Percentiles rank a stretch among this genome's conserved stretches.
These are phyloP conservation scores for Daubentonia madagascariensis DNA, from an alignment of 2,113 vertebrate species.

Conservation along the genomic window DNA sequence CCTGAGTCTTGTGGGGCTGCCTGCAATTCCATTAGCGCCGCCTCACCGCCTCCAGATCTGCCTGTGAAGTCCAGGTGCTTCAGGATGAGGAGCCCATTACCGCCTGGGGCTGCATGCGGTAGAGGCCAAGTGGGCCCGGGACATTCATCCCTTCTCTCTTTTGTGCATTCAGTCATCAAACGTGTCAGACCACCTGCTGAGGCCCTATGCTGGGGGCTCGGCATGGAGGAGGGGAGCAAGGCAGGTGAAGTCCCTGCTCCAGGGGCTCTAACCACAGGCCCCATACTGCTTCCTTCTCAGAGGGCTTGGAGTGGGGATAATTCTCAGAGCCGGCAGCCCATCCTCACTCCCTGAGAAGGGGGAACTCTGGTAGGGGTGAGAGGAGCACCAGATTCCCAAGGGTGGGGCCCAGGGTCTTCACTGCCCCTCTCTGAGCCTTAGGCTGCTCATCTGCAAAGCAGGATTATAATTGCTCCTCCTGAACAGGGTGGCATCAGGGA, in stretches of 20 bases:
- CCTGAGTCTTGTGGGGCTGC: neutral
- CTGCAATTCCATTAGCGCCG: neutral
- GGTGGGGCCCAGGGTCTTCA: fast-evolving
- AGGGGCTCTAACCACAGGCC: neutral
- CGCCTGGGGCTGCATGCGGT: neutral
- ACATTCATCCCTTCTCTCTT: neutral
- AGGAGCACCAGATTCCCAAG: neutral
- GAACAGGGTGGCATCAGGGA: neutral
- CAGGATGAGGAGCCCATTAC: neutral
- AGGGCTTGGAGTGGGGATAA: neutral
- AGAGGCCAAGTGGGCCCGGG: neutral
- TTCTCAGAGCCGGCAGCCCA: neutral
- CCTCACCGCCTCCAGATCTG: neutral
- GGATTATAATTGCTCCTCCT: neutral
- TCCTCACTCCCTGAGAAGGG: neutral
- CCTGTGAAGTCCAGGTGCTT: neutral
- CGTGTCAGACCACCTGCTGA: neutral
- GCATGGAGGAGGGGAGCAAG: neutral
- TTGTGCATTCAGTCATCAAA: neutral
- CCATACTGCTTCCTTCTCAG: neutral
- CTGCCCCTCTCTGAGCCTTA: neutral
- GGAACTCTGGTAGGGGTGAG: neutral
- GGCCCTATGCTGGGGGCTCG: neutral
- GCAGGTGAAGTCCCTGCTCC: no score
- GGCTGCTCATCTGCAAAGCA: neutral